These are phyloP conservation scores for Helarctos malayanus DNA, from an alignment of 2,797 vertebrate species.

Conservation along the genomic window DNA sequence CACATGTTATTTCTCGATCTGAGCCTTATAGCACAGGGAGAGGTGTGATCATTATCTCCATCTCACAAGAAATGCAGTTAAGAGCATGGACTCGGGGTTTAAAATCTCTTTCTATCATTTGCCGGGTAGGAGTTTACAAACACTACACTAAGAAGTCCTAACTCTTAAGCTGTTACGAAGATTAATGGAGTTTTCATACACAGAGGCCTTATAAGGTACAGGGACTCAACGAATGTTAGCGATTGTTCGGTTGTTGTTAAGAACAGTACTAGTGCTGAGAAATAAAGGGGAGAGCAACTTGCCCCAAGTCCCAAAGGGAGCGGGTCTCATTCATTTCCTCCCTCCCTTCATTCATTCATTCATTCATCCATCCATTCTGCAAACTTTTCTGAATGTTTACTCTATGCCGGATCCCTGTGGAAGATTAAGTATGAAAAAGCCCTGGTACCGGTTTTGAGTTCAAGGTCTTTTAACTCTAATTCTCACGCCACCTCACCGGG, in stretches of 20 bases:
- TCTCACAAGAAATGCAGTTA: slow-evolving; percentile 10
- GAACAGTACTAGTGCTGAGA: neutral
- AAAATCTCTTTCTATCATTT: slow-evolving; percentile 6
- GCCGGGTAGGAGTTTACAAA: slow-evolving; percentile 2
- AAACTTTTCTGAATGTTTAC: neutral
- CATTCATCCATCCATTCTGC: neutral
- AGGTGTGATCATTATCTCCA: neutral
- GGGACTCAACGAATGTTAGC: neutral
- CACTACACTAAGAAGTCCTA: neutral
- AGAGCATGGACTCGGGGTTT: neutral
- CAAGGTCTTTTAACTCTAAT: neutral
- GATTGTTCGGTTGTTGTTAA: neutral
- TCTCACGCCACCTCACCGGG: neutral
- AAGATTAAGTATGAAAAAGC: neutral
- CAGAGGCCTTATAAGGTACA: neutral
- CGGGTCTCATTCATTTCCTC: neutral
- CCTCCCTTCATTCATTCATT: neutral
- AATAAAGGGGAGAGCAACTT: neutral
- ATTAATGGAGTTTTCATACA: neutral
- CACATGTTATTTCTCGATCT: neutral
- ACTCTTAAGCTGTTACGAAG: neutral
- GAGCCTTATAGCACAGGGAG: neutral
- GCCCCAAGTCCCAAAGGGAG: neutral
- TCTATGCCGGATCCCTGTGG: neutral
- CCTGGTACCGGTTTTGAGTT: neutral